Percentiles rank a stretch among this genome's conserved stretches.
Evolutionary conservation across 2,888 invertebrate genomes (phyloP).

Genomic region (Sinotaia quadrata): DNA sequence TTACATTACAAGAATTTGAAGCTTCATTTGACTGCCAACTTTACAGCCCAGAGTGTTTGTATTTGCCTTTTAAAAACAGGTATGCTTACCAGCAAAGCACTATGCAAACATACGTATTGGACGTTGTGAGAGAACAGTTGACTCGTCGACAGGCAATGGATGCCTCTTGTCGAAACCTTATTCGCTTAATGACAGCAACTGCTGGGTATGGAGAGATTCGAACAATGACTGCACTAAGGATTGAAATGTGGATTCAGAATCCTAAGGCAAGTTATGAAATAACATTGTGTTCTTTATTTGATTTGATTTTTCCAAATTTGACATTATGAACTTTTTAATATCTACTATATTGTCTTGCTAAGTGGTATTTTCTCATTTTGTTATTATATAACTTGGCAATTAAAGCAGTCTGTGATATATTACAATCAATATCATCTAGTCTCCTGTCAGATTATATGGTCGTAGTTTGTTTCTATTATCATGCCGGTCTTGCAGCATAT

Average conservation of each 20-base stretch:
- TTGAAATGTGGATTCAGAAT: constrained; percentile 96
- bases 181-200: constrained; percentile 87
- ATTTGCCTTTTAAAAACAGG: constrained; percentile 69
- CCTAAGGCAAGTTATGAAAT: constrained; percentile 78
- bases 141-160: constrained; percentile 86
- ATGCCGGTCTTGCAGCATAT: too few relatives aligned
- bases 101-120: constrained; percentile 86
- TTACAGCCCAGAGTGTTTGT: too few relatives aligned
- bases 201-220: constrained; percentile 91
- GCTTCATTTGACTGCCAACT: too few relatives aligned
- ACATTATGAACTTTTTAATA: too few relatives aligned
- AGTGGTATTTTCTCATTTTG: too few relatives aligned
- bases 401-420: too few relatives aligned
- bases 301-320: not conserved
- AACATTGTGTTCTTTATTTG: not conserved
- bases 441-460: too few relatives aligned
- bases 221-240: constrained; percentile 82
- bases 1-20: too few relatives aligned
- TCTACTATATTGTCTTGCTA: too few relatives aligned
- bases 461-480: too few relatives aligned
- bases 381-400: too few relatives aligned
- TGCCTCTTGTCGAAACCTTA: constrained; percentile 86
- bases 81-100: constrained; percentile 79
- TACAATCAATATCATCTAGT: too few relatives aligned
- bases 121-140: constrained; percentile 89